Base-by-base conservation (phyloP, 53 echinoderm and acorn worm species). In the Paelopatides confundens region DNA sequence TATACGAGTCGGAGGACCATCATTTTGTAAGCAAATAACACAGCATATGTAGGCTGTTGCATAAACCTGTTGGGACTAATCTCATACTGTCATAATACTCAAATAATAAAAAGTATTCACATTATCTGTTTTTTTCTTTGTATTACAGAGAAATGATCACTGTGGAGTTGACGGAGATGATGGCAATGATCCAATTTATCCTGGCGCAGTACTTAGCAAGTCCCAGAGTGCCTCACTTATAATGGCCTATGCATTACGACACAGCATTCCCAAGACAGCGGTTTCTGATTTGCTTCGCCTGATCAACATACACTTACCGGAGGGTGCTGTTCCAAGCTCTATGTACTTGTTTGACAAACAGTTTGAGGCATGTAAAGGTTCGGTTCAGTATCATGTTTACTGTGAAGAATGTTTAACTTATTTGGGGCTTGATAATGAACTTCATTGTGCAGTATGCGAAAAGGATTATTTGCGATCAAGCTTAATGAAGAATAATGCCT, bases 361-460 rank as follows among this genome's bases (percentile, higher is more conserved):
- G 18, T 76, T 76, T 76, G 46, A 76, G 29, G 65, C 5, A 68
- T 68, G 46, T 76, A 76, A 76, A 76, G 3, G 47, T 18, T 3
- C n/a, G 37, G 46, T 76, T 43, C 21, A 76, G 29, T 78, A 50
- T 78, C 52, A 78, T 52, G 31, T 30, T 39, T 78, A 78, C 27
- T 78, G 78, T 26, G 27, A 78, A 32, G 78, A 50, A 13, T 78
- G 78, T n/a, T 43, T 78, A 12, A 8, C 29, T 51, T 78, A 78
- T 31, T 27, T 78, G 29, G 52, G 52, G 49, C 51, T 78, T 14
- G 78, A 50, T 5, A 47, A 51, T 11, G 52, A 50, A 31, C 32
- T 50, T 27, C 53, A 50, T 18, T 78, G 78, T 28, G 52, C 26
- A 51, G 53, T 78, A 27, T 78, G 52, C 27, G 52, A 51, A 1